Base-by-base conservation (phyloP, 1,140 invertebrate genomes). In the Temnothorax nylanderi region DNA sequence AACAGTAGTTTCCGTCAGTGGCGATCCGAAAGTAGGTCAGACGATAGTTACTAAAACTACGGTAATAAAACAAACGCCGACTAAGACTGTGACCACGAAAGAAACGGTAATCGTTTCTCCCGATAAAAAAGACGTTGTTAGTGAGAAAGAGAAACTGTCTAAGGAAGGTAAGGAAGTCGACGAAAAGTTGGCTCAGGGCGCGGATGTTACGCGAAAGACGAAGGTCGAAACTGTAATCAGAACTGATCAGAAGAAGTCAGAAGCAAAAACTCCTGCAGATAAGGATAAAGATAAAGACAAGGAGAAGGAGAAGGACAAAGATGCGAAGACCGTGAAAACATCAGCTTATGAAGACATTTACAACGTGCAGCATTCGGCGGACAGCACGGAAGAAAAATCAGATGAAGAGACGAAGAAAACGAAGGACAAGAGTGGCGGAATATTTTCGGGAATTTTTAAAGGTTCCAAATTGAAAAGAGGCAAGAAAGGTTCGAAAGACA, bases 371-470 rank as follows among this genome's bases (percentile, higher is more conserved):
- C 87, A 92, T 56, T 26, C 67, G 0, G 26, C 82, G 3, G 90
- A 92, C 16, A 91, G 92, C 21, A 67, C 74, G 0, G 93, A 92
- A 7, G 91, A 93, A 49, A 91, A 94, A 11, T 81, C 85, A 4
- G 93, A 94, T 13, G 90, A 77, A n/a, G 94, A 94, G 32, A 87
- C 87, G 47, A 95, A 94, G 67, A 95, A 93, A 49, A 51, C 90
- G 6, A 95, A 95, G 69, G 94, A 95, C 16, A 95, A 95, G 82
- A 92, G 92, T 13, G 88, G 91, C 3, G 89, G 92, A 8, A 92
- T 94, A 67, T 93, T 95, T 34, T 93, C 94, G 0, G 93, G 93
- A 0, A 94, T 95, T 37, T 95, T 95, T 54, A 95, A 95, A 76
- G 89, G 90, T 34, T 92, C 94, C 0, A 95, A 95, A 78, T 54